Base-by-base conservation (phyloP, 1,140 invertebrate genomes). In the Periplaneta americana region DNA sequence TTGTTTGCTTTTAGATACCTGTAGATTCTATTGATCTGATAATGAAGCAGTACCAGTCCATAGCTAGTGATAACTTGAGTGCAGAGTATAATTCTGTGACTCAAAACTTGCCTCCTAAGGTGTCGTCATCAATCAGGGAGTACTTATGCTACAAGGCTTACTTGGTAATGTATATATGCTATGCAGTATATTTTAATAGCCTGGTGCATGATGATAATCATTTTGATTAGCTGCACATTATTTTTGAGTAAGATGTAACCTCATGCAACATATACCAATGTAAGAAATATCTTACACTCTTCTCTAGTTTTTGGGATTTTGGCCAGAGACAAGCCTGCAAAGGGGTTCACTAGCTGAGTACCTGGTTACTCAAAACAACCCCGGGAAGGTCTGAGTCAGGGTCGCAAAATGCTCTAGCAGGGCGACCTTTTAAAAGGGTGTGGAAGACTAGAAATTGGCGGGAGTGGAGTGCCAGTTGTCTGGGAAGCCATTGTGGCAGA, bases 111-210 rank as follows among this genome's bases (percentile, higher is more conserved):
- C 85, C 85, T 76, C 31, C 31, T 34, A 18, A 74, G 79, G 34
- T 82, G 74, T 76, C 81, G n/a, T 88, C 89, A 74, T 91, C 91
- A 78, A 88, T 96, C 81, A 91, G 93, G 82, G 95, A 96, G 87
- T 94, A 95, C 87, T 88, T 96, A 18, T 95, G 94, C 85, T 92
- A 95, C 83, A 95, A 95, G 86, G 91, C 93, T 0, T 96, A 96
- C 86, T 89, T 96, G 31, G 86, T 86, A 78, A 87, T 28, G 22
- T 66, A 57, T 57, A n/a, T n/a, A n/a, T n/a, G n/a, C n/a, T n/a
- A n/a, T n/a, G n/a, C n/a, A n/a, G n/a, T n/a, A n/a, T n/a, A n/a
- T n/a, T n/a, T n/a, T n/a, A n/a, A n/a, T n/a, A n/a, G n/a, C n/a
- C n/a, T n/a, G n/a, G n/a, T n/a, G n/a, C n/a, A n/a, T n/a, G n/a